Percentiles rank a stretch among this genome's conserved stretches.
These are phyloP conservation scores for Xestoiulus laeticollis DNA, from an alignment of 2,888 invertebrate species.

Conservation along the genomic window DNA sequence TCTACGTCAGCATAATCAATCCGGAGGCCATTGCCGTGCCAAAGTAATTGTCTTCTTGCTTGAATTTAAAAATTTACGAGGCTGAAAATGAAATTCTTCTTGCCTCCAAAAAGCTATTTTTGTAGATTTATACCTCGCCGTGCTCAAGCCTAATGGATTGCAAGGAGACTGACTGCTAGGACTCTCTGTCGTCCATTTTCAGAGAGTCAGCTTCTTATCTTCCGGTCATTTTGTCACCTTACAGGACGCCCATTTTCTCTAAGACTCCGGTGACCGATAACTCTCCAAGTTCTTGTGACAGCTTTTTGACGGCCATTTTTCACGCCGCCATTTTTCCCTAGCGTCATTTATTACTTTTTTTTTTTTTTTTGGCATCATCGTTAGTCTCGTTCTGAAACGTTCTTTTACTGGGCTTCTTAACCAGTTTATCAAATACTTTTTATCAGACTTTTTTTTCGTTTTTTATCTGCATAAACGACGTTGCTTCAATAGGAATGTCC, in stretches of 20 bases:
- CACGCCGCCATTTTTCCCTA: not conserved
- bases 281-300: not conserved
- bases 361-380: not conserved
- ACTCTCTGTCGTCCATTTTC: not conserved
- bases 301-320: conserved; percentile 31
- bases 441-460: not conserved
- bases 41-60: not conserved
- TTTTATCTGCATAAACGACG: conserved; percentile 28
- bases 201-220: conserved; percentile 11
- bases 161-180: not conserved
- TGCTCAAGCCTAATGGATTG: not conserved
- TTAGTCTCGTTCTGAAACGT: not conserved
- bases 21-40: not conserved
- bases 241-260: conserved; percentile 4
- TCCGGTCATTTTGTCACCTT: conserved; percentile 12
- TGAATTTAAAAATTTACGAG: conserved; percentile 19
- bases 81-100: conserved; percentile 4
- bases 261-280: conserved; percentile 17
- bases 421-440: not conserved
- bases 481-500: not conserved
- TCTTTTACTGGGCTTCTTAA: not conserved
- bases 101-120: not conserved
- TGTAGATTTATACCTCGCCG: conserved; percentile 8
- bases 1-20: not conserved
- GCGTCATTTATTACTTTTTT: not conserved